Evolutionary conservation across 2,888 invertebrate species (phyloP), one percentile per base, ranked within the genome.

Genomic region (Lepidocyrtinus sp.): DNA sequence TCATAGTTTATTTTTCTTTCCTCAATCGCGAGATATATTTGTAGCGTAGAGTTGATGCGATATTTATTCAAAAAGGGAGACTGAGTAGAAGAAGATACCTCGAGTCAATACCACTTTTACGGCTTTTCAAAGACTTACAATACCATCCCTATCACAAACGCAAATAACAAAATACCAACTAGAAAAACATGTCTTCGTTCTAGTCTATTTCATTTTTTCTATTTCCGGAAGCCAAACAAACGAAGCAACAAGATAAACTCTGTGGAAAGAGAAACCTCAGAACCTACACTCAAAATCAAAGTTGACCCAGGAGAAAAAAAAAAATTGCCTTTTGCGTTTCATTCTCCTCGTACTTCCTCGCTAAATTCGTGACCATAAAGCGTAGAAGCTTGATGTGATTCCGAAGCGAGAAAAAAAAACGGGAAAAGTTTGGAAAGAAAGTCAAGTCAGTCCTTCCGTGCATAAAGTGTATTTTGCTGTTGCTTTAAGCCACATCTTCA

Each of bases 191-290:
- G 22, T 69, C 25, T 68, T 36, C 36, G 24, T 19, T 61, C 61
- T 22, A 25, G 5, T 65, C n/a, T 36, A 25, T 15, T 22, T 62
- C 24, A 21, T 62, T 21, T 22, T 62, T 24, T n/a, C 27, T 26
- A 36, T 45, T 36, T 21, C 65, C 65, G 26, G 26, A 25, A 24
- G 25, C n/a, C 21, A 25, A 21, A 63, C 17, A 24, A 65, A 65
- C 19, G 68, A 50, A 68, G 68, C 68, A 68, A 68, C 68, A 68
- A 68, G 68, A 68, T 50, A 50, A 36, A 50, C 50, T 50, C 15
- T 17, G 2, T 50, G 12, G 1, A 2, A 50, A 5, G 36, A 50
- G 17, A 2, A 50, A 50, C 50, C 50, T 50, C 50, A 7, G 50
- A 12, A 50, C 50, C 50, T n/a, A 50, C 5, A 7, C 2, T 50